Conservation (phyloP, 1,140 invertebrate genomes). For the Piezodorus guildinii region DNA sequence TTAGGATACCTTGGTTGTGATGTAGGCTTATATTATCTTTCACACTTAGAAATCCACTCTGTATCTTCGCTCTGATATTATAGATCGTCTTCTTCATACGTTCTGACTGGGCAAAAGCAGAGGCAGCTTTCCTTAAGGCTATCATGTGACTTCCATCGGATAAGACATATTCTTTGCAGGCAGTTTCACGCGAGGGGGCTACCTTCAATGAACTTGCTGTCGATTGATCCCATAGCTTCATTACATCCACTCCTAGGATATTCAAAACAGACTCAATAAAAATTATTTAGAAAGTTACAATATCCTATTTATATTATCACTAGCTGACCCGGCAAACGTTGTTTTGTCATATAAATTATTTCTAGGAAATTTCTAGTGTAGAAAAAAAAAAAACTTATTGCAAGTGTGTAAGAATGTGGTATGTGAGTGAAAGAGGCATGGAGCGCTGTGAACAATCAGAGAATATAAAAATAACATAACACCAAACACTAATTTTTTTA, state of each 20-base stretch:
- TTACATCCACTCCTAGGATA: constrained; percentile 42
- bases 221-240: constrained; percentile 18
- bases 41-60: constrained; percentile 12
- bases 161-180: constrained; percentile 37
- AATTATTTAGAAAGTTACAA: no score
- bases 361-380: no score
- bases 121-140: constrained; percentile 50
- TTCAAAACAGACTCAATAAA: no score
- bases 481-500: no score
- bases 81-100: constrained; percentile 13
- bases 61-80: constrained; percentile 16
- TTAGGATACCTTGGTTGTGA: constrained; percentile 13
- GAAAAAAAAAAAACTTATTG: no score
- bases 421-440: no score
- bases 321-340: no score
- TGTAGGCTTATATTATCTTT: constrained; percentile 15
- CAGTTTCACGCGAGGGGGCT: constrained; percentile 40
- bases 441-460: no score
- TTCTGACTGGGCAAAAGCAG: constrained; percentile 27
- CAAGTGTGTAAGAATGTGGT: no score
- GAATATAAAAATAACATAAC: no score
- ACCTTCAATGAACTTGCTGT: constrained; percentile 40
- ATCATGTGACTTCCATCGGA: constrained; percentile 46
- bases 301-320: no score
- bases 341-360: no score